phyloP scores from a whole-genome alignment of 2,113 vertebrate species.

The Puntigrus tetrazona region DNA sequence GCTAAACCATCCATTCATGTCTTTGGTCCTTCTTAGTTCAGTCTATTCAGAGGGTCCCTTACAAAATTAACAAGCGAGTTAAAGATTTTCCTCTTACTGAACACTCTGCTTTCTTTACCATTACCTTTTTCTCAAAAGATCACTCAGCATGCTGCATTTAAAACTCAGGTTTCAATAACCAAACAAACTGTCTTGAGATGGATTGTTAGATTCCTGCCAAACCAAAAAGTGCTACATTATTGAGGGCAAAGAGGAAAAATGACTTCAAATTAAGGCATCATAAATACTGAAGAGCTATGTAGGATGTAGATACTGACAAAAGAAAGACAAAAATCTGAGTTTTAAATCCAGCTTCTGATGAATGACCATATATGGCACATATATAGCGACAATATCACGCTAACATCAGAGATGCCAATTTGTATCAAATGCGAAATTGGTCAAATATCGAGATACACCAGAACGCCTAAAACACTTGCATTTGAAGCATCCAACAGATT shows the following conservation, averaged over 20 bases:
- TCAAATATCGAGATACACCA: conserved; percentile 79
- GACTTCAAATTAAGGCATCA: conserved; percentile 69
- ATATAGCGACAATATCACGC: conserved; percentile 57
- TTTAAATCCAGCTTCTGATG: conserved; percentile 47
- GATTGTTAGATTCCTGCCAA: conserved; percentile 40
- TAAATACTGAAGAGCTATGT: conserved; percentile 40
- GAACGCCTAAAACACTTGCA: conserved; percentile 80
- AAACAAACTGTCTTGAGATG: conserved; percentile 1
- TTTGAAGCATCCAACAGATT: conserved; percentile 84
- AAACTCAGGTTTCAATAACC: conserved; percentile 43
- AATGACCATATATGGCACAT: conserved; percentile 61
- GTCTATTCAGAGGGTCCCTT: conserved; percentile 53
- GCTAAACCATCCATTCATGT: conserved; percentile 71
- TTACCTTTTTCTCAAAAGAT: background rate
- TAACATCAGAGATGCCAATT: conserved; percentile 66
- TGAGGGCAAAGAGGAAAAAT: conserved; percentile 40
- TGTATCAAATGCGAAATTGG: conserved; percentile 80
- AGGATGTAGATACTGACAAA: background rate
- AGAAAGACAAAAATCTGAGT: background rate
- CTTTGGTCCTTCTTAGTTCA: conserved; percentile 88
- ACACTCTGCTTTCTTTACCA: conserved; percentile 17
- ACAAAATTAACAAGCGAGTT: conserved; percentile 47
- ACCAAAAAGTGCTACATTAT: conserved; percentile 53
- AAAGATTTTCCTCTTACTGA: conserved; percentile 52
- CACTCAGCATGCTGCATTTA: conserved; percentile 46